Evolutionary conservation across 1,140 invertebrate genomes (phyloP).

Genomic region (Lordiphosa clarofinis): DNA sequence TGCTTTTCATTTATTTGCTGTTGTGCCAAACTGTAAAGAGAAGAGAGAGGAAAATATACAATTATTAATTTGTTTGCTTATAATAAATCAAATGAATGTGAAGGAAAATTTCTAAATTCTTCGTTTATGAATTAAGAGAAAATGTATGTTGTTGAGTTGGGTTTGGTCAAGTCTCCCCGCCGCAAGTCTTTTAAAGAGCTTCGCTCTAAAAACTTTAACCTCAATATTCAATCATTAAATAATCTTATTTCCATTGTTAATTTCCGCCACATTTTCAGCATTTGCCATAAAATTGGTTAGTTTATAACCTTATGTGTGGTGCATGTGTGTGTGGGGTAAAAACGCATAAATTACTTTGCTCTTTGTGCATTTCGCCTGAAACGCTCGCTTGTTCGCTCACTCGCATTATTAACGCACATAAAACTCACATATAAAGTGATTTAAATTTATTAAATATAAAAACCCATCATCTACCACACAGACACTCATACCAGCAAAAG

Average conservation of each 20-base stretch:
- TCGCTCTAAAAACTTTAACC: no score
- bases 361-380: constrained; percentile 5
- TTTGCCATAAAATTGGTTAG: constrained; percentile 30
- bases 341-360: constrained; percentile 47
- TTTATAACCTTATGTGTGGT: constrained; percentile 38
- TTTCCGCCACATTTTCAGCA: constrained; percentile 7
- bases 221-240: no score
- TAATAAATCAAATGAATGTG: neutral
- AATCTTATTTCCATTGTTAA: no score
- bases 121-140: no score
- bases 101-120: no score
- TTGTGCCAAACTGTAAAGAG: constrained; percentile 35
- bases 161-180: no score
- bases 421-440: constrained; percentile 77
- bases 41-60: constrained; percentile 38
- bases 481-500: constrained; percentile 29
- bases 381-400: constrained; percentile 1
- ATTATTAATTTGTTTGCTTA: constrained; percentile 47
- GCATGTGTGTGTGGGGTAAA: constrained; percentile 14
- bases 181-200: no score
- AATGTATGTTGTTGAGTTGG: no score
- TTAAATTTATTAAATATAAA: constrained; percentile 79
- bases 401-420: constrained; percentile 76
- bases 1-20: constrained; percentile 3
- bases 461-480: constrained; percentile 28